Conservation (phyloP, 2,797 vertebrate species). For the Protosalanx chinensis region DNA sequence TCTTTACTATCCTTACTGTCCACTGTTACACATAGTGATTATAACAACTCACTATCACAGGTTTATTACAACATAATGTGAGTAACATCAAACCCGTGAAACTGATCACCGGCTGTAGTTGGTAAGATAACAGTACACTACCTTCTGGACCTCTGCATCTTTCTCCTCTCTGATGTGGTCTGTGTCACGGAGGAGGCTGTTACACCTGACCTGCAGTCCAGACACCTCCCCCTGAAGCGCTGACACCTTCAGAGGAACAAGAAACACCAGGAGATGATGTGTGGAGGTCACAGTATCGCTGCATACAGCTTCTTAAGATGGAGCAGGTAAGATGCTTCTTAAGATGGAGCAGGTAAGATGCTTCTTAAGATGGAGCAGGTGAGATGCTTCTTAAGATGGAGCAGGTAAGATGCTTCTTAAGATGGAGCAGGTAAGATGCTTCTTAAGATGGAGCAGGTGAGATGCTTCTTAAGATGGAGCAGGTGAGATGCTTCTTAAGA, state of each 20-base stretch:
- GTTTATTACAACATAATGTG: neutral
- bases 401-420: too few relatives aligned
- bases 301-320: neutral
- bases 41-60: too few relatives aligned
- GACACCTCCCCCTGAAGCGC: slow-evolving; percentile 70
- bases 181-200: slow-evolving; percentile 65
- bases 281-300: neutral
- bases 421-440: too few relatives aligned
- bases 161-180: slow-evolving; percentile 60
- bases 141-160: slow-evolving; percentile 65
- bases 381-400: too few relatives aligned
- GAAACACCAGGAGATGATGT: neutral
- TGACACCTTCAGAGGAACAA: slow-evolving; percentile 70
- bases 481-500: too few relatives aligned
- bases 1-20: too few relatives aligned
- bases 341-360: too few relatives aligned
- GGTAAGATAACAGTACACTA: slow-evolving; percentile 40
- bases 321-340: too few relatives aligned
- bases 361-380: too few relatives aligned
- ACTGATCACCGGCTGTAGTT: neutral
- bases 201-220: slow-evolving; percentile 66
- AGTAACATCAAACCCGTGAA: neutral
- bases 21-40: too few relatives aligned
- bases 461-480: too few relatives aligned
- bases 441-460: too few relatives aligned